phyloP scores from a whole-genome alignment of 2,113 vertebrate species.

The Gymnorhina tibicen region DNA sequence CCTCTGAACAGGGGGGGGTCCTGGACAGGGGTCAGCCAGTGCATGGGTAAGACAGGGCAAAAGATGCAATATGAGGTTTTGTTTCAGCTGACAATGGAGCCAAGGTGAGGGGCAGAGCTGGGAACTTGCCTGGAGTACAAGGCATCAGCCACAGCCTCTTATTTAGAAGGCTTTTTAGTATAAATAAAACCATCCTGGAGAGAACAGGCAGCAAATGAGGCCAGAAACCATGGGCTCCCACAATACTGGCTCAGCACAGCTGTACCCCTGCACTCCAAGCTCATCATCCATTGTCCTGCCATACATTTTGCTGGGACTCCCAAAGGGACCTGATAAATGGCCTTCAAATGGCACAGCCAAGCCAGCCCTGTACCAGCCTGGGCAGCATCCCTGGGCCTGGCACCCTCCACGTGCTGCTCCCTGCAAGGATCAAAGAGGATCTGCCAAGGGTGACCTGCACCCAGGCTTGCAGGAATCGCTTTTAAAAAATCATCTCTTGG shows the following conservation, averaged over 20 bases:
- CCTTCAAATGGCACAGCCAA: background rate
- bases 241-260: background rate
- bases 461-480: background rate
- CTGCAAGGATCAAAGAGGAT: background rate
- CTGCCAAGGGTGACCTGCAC: rapidly evolving
- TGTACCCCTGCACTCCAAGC: background rate
- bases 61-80: background rate
- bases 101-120: background rate
- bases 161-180: background rate
- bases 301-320: too few species aligned
- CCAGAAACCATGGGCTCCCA: background rate
- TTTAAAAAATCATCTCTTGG: background rate
- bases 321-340: background rate
- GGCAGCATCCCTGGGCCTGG: background rate
- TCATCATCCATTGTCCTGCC: background rate
- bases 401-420: rapidly evolving
- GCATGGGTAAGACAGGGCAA: background rate
- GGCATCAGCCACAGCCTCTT: rapidly evolving
- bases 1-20: rapidly evolving
- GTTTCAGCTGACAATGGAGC: background rate
- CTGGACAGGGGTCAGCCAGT: background rate
- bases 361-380: background rate
- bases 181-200: background rate
- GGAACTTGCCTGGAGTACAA: background rate
- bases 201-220: background rate